Conservation (phyloP, 2,888 invertebrate genomes). For the Agrilus mali region DNA sequence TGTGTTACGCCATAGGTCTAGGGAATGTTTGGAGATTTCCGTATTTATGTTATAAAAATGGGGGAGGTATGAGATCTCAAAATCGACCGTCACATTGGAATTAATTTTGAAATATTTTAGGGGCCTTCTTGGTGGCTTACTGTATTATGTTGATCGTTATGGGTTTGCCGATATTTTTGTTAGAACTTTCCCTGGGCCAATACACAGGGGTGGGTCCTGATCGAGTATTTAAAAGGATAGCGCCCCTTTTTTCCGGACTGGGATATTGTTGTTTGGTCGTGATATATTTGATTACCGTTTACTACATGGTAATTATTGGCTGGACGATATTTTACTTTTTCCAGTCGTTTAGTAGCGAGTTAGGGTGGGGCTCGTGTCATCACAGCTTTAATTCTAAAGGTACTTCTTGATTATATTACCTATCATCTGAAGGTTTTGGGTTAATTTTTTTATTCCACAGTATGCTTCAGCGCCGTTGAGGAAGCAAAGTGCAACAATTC, state of each 20-base stretch:
- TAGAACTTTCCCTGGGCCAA: conserved; percentile 70
- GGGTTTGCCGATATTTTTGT: conserved; percentile 67
- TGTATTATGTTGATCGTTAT: conserved; percentile 60
- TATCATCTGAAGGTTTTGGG: background rate
- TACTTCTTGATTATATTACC: conserved; percentile 30
- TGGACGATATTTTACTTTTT: conserved; percentile 68
- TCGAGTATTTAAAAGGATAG: conserved; percentile 46
- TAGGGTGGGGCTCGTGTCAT: conserved; percentile 59
- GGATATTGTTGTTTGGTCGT: conserved; percentile 58
- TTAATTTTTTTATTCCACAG: conserved; percentile 29
- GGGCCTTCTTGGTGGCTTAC: conserved; percentile 65
- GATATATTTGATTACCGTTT: conserved; percentile 58
- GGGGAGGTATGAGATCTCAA: conserved; percentile 48
- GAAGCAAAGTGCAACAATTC: conserved; percentile 40
- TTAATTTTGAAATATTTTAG: conserved; percentile 34
- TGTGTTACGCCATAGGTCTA: conserved; percentile 65
- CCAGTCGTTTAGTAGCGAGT: conserved; percentile 48
- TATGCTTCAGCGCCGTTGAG: conserved; percentile 52
- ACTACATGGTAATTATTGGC: conserved; percentile 69
- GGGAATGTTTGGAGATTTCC: conserved; percentile 75
- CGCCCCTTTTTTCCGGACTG: conserved; percentile 48
- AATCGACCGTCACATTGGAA: background rate
- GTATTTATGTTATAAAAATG: conserved; percentile 65
- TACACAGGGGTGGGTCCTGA: conserved; percentile 64
- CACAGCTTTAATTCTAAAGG: conserved; percentile 46